Evolutionary conservation across 2,113 vertebrate species (phyloP), one percentile per base, ranked within the genome.

Genomic region (Catharus fuscescens): DNA sequence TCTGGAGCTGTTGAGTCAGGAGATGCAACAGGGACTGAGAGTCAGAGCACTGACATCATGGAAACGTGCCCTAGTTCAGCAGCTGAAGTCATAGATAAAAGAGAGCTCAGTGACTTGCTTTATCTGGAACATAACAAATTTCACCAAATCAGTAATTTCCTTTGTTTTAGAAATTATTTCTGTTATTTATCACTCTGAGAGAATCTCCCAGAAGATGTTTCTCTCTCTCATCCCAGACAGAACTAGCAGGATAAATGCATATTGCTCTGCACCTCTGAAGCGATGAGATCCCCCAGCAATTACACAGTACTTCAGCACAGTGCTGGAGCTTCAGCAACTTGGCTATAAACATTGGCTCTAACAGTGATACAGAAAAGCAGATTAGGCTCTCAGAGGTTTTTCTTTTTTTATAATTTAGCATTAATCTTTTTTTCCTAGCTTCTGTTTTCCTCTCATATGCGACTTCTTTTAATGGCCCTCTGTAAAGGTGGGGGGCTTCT

Each of bases 1-100:
- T 90, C 69, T 80, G 61, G 65, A 80, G 52, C 72, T 91, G 15
- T 95, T 81, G 80, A 94, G 61, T 84, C 83, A 88, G 40, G 20
- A 93, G 17, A 36, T 72, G 40, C 48, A 79, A 48, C 17, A 69
- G 56, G 28, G 24, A 76, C 28, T 1, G 0, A 52, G 47, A 67
- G 34, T 18, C 1, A 1, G 45, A 80, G 56, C 48, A 42, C 52
- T 81, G 93, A 91, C 48, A 4, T 94, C 62, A 88, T 47, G 62
- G 54, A 80, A 77, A 53, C 0, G 1, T 88, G 66, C n/a, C 45
- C 12, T 20, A 72, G 88, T 53, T 92, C 81, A 93, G 48, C 57
- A 85, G 79, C 79, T 94, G 91, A 92, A 87, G 57, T 60, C 74
- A 57, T 14, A 90, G 57, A 93, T 65, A 86, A 94, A 92, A 83